Conservation (phyloP, 2,797 vertebrate species). For the Enteromius thamalakanensis region DNA sequence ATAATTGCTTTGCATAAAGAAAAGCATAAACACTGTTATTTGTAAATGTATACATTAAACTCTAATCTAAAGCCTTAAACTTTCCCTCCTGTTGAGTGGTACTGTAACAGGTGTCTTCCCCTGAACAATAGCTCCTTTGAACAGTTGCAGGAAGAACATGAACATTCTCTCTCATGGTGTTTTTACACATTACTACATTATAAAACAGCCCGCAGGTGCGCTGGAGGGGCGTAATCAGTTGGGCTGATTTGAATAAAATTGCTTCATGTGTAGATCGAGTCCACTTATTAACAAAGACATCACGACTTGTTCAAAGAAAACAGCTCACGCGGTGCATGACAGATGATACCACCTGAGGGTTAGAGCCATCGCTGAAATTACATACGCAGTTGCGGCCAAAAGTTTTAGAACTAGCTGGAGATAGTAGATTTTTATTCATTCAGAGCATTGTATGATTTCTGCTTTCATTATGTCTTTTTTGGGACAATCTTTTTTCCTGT, state of each 20-base stretch:
- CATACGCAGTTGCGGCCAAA: not conserved
- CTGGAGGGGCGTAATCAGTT: constrained; percentile 70
- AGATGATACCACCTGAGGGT: constrained; percentile 20
- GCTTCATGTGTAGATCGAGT: constrained; percentile 59
- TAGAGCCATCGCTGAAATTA: constrained; percentile 10
- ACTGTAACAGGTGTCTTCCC: constrained; percentile 73
- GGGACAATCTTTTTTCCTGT: not conserved
- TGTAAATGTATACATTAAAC: constrained; percentile 71
- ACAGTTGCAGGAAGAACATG: constrained; percentile 71
- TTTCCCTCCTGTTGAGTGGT: constrained; percentile 67
- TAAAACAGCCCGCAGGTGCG: constrained; percentile 77
- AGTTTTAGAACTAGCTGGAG: constrained; percentile 4
- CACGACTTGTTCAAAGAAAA: constrained; percentile 31
- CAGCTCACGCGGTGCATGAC: not conserved
- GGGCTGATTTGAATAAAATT: constrained; percentile 72
- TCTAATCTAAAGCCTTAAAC: constrained; percentile 69
- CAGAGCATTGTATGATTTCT: not conserved
- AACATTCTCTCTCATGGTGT: constrained; percentile 74
- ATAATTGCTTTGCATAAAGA: constrained; percentile 62
- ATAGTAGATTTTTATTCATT: not conserved
- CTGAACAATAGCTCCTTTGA: constrained; percentile 74
- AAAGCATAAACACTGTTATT: constrained; percentile 76
- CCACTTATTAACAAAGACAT: constrained; percentile 43
- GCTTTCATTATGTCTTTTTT: constrained; percentile 2
- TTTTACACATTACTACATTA: constrained; percentile 77